Evolutionary conservation across 2,113 vertebrate genomes (phyloP), one percentile per base, ranked within the genome.

Genomic region (Amazona guildingii): DNA sequence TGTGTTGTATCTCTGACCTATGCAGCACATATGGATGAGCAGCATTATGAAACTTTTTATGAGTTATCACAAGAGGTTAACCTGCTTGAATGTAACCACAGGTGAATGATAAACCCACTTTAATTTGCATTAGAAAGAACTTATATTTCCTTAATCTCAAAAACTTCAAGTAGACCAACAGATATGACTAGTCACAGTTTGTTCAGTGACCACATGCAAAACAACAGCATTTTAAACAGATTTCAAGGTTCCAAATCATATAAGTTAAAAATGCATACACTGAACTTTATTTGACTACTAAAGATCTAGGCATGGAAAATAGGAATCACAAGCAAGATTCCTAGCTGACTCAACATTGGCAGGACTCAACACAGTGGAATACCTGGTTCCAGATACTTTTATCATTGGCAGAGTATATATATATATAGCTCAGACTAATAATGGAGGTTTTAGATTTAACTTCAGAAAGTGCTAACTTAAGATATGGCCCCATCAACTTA

Each of bases 401-500:
- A 69, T 63, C 28, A 17, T 11, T 80, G 49, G 31, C 49, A 90
- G 18, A 69, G 54, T 76, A 69, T 76, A 13, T 16, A n/a, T 25
- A 14, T 14, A 17, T 6, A 66, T 10, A 43, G 8, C 18, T 90
- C 89, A 20, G 49, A 62, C 17, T 77, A 74, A 91, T 67, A 86
- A 59, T 17, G 28, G 27, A 67, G 41, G 8, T 5, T 82, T 88
- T 51, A 49, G 63, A 81, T 91, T 75, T 88, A 90, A 54, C n/a
- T 49, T 49, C 48, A 49, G 48, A 24, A 95, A 91, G 25, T 66
- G 90, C 91, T 95, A 87, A 92, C 57, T 96, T 75, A 62, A 86
- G 37, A 37, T 37, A 63, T 0, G 0, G 23, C 23, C 48, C 67
- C 82, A 94, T 88, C 90, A 96, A 88, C 44, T 77, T 85, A 90